Percentiles rank a stretch among this genome's conserved stretches.
Conservation (phyloP, 2,113 vertebrate genomes). For the Daubentonia madagascariensis region DNA sequence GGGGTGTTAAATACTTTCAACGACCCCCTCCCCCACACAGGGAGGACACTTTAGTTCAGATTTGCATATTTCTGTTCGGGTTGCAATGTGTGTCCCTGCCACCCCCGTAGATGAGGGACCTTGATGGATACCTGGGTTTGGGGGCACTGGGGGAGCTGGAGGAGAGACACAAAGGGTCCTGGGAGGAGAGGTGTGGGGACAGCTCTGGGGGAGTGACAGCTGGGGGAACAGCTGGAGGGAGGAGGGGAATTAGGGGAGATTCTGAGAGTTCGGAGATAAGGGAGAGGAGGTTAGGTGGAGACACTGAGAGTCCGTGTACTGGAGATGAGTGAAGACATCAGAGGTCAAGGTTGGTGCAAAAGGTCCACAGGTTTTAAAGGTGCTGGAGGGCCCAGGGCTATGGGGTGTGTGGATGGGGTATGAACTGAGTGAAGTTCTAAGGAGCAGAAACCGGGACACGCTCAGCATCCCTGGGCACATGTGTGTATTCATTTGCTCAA, state of each 20-base stretch:
- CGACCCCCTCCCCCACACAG: not conserved
- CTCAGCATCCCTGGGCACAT: not conserved
- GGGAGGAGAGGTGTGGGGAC: not conserved
- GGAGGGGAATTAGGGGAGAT: not conserved
- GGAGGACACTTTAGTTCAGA: not conserved
- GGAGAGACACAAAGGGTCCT: not conserved
- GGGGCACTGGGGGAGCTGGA: not conserved
- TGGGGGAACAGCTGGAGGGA: not conserved
- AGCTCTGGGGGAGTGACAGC: not conserved
- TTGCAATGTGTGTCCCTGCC: not conserved
- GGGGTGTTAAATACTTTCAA: not conserved
- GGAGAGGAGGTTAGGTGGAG: not conserved
- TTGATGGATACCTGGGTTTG: not conserved
- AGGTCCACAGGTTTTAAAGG: not conserved
- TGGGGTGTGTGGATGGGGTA: fast-evolving
- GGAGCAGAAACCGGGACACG: not conserved
- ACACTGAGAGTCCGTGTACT: not conserved
- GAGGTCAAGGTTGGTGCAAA: not conserved
- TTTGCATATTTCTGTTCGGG: not conserved
- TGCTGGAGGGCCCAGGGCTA: too few species aligned
- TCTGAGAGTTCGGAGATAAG: not conserved
- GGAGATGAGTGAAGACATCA: not conserved
- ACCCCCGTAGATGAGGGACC: not conserved
- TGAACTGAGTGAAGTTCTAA: not conserved
- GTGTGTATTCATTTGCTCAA: not conserved